phyloP scores from a whole-genome alignment of 2,113 vertebrate species.

The Nestor notabilis region DNA sequence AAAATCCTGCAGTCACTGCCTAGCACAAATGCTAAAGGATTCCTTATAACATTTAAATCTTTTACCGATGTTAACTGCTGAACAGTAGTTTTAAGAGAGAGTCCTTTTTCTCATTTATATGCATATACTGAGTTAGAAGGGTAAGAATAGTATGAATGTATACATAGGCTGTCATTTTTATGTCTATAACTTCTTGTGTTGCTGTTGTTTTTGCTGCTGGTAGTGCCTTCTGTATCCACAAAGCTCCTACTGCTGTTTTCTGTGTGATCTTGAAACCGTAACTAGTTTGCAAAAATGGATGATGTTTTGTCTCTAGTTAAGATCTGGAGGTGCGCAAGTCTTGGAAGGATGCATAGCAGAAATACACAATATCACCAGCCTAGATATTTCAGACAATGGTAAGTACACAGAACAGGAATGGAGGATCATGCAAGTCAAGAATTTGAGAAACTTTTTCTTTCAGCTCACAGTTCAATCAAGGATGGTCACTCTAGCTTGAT shows the following conservation, averaged over 20 bases:
- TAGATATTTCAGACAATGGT: conserved; percentile 98
- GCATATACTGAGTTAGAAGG: background rate
- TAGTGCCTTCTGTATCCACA: conserved; percentile 11
- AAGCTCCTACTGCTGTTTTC: conserved; percentile 17
- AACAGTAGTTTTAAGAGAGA: background rate
- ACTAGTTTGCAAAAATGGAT: conserved; percentile 59
- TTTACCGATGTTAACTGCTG: background rate
- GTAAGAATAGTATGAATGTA: background rate
- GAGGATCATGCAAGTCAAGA: background rate
- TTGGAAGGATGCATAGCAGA: conserved; percentile 97
- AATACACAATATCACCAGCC: conserved; percentile 94
- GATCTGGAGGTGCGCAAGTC: conserved; percentile 95
- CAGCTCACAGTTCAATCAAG: background rate
- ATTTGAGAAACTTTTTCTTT: background rate
- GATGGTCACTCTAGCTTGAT: background rate
- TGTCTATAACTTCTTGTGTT: conserved; percentile 5
- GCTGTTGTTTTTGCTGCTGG: background rate
- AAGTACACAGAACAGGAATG: conserved; percentile 55
- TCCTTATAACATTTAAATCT: background rate
- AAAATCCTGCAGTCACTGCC: background rate
- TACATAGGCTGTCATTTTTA: background rate
- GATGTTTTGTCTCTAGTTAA: conserved; percentile 81
- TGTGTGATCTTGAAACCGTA: conserved; percentile 32
- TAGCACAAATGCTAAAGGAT: background rate
- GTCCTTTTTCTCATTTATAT: background rate